A percentile compares a stretch with the other conserved stretches of the same genome.
These are phyloP conservation scores for Tyrannus savana DNA, from an alignment of 2,113 vertebrate species.

Conservation along the genomic window DNA sequence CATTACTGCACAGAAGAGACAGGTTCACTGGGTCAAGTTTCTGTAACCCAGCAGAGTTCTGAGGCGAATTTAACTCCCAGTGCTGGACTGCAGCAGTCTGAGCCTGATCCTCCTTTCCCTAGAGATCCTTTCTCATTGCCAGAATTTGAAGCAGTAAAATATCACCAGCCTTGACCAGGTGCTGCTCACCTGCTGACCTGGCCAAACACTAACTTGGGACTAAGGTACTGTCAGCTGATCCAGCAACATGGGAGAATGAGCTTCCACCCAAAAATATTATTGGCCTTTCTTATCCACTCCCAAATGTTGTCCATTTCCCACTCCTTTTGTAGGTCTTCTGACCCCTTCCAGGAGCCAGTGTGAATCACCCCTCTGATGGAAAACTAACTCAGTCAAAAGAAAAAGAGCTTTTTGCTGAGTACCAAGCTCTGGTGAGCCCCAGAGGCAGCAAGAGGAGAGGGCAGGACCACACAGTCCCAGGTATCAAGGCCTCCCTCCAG, in stretches of 20 bases:
- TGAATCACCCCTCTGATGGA: neutral
- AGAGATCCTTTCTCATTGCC: neutral
- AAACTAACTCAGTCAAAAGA: neutral
- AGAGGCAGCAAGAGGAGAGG: neutral
- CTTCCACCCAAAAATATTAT: neutral
- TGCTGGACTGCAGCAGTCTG: neutral
- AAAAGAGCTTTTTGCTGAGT: neutral
- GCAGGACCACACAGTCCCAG: fast-evolving
- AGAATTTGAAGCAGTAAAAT: fast-evolving
- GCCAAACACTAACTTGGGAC: neutral
- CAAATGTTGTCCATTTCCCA: neutral
- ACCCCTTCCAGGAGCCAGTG: neutral
- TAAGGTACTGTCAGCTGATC: neutral
- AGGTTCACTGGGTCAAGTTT: neutral
- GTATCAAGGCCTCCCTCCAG: neutral
- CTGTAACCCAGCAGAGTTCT: neutral
- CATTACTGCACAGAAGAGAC: neutral
- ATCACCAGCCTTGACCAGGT: neutral
- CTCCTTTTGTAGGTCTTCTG: neutral
- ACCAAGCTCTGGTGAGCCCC: neutral
- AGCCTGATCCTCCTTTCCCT: neutral
- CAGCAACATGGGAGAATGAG: fast-evolving
- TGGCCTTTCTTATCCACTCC: neutral
- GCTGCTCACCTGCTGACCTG: neutral
- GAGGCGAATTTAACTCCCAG: neutral